Percentiles rank a stretch among this genome's conserved stretches.
These are phyloP conservation scores for Capromys pilorides DNA, from an alignment of 2,797 vertebrate species.

Conservation along the genomic window DNA sequence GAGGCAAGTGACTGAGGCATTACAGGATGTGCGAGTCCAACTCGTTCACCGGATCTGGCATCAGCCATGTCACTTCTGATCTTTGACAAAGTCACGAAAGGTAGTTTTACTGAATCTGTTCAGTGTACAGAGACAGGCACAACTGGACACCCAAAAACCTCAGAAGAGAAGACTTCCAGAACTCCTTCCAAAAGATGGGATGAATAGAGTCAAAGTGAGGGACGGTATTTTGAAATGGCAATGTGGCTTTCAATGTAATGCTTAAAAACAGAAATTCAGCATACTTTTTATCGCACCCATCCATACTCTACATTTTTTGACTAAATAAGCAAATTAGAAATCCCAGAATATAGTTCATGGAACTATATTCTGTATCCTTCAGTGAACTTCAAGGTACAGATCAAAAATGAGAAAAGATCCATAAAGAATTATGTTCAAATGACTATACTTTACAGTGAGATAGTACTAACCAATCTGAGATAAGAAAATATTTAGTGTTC, in stretches of 20 bases:
- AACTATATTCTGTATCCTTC: background rate
- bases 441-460: background rate
- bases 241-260: background rate
- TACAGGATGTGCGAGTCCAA: background rate
- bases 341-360: background rate
- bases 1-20: background rate
- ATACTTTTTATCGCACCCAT: background rate
- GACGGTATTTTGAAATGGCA: background rate
- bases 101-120: background rate
- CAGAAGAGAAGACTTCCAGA: background rate
- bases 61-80: background rate
- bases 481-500: background rate
- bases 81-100: background rate
- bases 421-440: background rate
- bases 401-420: background rate
- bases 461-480: background rate
- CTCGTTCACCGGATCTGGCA: background rate
- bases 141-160: background rate
- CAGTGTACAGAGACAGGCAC: background rate
- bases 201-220: background rate
- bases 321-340: background rate
- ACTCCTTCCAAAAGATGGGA: background rate
- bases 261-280: background rate
- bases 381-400: background rate
- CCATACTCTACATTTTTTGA: background rate